These are phyloP conservation scores for Philereme vetulata DNA, from an alignment of 2,888 invertebrate genomes.

Conservation along the genomic window DNA sequence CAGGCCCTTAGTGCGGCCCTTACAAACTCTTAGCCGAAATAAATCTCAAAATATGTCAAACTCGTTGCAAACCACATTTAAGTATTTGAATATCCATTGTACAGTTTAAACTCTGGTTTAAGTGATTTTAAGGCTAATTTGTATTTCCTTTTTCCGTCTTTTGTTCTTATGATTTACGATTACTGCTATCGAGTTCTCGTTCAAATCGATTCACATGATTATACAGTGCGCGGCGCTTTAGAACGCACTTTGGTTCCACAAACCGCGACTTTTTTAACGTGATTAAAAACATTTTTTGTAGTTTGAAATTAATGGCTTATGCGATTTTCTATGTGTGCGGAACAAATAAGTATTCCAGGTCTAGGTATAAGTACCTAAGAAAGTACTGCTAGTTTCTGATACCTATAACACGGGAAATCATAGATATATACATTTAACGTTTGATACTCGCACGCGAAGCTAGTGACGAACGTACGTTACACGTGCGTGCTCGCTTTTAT, in stretches of 20 bases:
- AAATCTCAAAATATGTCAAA: constrained; percentile 16
- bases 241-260: constrained; percentile 14
- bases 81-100: constrained; percentile 24
- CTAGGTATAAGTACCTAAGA: no score
- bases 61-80: constrained; percentile 5
- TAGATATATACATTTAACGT: no score
- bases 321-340: no score
- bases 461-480: no score
- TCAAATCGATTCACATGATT: constrained; percentile 57
- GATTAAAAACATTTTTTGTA: no score
- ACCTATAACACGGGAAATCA: no score
- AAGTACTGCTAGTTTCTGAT: no score
- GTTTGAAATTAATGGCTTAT: no score
- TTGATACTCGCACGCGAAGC: no score
- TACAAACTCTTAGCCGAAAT: background rate
- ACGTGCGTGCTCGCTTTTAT: no score
- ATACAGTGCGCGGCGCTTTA: constrained; percentile 7
- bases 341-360: no score
- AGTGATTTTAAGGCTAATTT: constrained; percentile 79
- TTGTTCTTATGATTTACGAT: constrained; percentile 78
- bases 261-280: background rate
- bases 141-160: constrained; percentile 78
- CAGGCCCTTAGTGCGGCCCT: no score
- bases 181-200: constrained; percentile 62
- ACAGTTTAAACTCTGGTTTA: constrained; percentile 41